Evolutionary conservation across 2,888 invertebrate species (phyloP), one percentile per base, ranked within the genome.

Genomic region (Eupithecia tripunctaria): DNA sequence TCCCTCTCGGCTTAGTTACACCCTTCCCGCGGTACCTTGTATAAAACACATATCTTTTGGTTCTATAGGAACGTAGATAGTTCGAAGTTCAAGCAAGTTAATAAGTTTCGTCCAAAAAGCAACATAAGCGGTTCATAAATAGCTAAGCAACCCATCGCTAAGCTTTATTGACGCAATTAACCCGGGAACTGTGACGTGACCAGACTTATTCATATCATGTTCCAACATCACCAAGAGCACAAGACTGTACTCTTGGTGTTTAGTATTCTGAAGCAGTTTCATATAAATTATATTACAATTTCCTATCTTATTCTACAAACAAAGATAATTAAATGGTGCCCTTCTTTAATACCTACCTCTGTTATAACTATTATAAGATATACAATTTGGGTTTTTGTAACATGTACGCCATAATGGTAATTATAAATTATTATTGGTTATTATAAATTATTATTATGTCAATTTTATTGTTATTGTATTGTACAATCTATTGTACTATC

Each of bases 151-250:
- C 60, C 68, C 70, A 74, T 68, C 38, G 47, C 47, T 74, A 71
- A 68, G 71, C 74, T 71, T 74, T 74, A 74, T 71, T 74, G 36
- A 70, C 68, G 67, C 65, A 67, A 73, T 73, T 36, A 63, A 65
- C 73, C 67, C 27, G 64, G 60, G 47, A 67, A 51, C 65, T 36
- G 25, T 38, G 68, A 71, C 68, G 74, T 70, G 70, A 70, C 70
- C 67, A 41, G 72, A 72, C 62, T 69, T 60, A 68, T 56, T 25
- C 51, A 41, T 29, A 47, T 25, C 51, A 41, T 29, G 36, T 38
- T 60, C 21, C 21, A 56, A n/a, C n/a, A n/a, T n/a, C n/a, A n/a
- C n/a, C n/a, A n/a, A n/a, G n/a, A n/a, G n/a, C n/a, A n/a, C n/a
- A n/a, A n/a, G n/a, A n/a, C n/a, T n/a, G 15, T 25, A 25, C 7